A percentile compares a stretch with the other conserved stretches of the same genome.
Evolutionary conservation across 2,113 vertebrate species (phyloP).

Genomic region (Phrynosoma platyrhinos): DNA sequence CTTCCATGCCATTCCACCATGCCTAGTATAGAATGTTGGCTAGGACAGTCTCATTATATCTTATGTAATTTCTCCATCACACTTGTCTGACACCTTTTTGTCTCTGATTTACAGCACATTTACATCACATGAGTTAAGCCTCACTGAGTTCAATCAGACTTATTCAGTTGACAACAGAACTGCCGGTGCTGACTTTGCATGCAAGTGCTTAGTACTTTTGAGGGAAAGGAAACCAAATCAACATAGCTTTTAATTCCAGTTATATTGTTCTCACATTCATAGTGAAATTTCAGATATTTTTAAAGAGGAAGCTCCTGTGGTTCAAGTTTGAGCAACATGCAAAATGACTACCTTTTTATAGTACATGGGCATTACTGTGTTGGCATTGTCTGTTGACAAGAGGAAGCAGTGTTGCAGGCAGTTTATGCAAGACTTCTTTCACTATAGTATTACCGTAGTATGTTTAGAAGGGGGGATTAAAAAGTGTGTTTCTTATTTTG

Average conservation of each 20-base stretch:
- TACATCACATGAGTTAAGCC: background rate
- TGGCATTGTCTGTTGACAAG: conserved; percentile 63
- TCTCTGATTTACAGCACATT: background rate
- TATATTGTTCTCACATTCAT: conserved; percentile 19
- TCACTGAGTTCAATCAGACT: background rate
- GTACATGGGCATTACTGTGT: conserved; percentile 66
- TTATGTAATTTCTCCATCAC: background rate
- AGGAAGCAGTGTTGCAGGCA: conserved; percentile 2
- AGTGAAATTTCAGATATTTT: conserved; percentile 63
- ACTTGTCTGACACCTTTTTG: background rate
- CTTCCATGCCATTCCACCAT: too few relatives aligned
- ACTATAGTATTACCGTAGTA: conserved; percentile 33
- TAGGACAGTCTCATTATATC: background rate
- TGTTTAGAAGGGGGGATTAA: conserved; percentile 20
- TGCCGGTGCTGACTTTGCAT: too few relatives aligned
- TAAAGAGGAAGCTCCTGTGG: conserved; percentile 64
- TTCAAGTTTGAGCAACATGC: conserved; percentile 62
- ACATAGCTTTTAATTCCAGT: conserved; percentile 15
- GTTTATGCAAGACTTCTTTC: conserved; percentile 30
- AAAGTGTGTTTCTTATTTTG: background rate
- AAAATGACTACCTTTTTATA: conserved; percentile 72
- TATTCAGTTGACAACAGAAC: background rate
- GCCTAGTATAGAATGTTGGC: background rate
- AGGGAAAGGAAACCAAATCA: background rate
- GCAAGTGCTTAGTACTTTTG: background rate